Evolutionary conservation across 37 sponge, comb jelly and placozoan genomes (phyloP).

Genomic region (Chondrosia reniformis): DNA sequence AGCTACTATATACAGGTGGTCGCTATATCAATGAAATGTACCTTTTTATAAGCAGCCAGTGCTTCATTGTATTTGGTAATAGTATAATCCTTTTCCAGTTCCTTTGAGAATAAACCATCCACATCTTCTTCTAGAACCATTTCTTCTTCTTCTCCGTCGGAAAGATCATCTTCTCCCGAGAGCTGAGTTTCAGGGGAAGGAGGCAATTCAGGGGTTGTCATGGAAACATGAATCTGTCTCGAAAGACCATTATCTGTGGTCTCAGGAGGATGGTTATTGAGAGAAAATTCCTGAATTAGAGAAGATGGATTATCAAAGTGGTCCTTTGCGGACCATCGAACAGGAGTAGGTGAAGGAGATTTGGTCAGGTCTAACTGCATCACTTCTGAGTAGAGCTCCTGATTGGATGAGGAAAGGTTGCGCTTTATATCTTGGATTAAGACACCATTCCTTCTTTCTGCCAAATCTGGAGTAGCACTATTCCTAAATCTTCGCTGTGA

Average conservation of each 20-base stretch:
- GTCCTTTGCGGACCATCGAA: neutral
- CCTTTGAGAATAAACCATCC: neutral
- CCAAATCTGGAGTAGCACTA: neutral
- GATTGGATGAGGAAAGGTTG: neutral
- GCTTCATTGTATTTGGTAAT: neutral
- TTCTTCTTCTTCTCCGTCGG: neutral
- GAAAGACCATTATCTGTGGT: too few species aligned
- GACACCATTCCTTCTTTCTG: constrained; percentile 6
- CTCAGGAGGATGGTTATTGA: too few species aligned
- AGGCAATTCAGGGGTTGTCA: too few species aligned
- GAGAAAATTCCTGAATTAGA: too few species aligned
- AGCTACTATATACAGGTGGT: too few species aligned
- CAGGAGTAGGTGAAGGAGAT: neutral
- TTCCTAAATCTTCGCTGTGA: neutral
- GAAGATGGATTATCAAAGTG: neutral
- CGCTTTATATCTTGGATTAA: neutral
- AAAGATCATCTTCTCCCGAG: too few species aligned
- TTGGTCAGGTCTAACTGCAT: neutral
- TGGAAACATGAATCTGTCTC: too few species aligned
- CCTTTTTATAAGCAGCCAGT: neutral
- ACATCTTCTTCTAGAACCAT: neutral
- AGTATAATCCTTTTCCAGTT: neutral
- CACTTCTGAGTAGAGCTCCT: neutral
- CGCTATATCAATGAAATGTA: neutral
- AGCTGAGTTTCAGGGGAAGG: too few species aligned